Conservation (phyloP, 2,888 invertebrate species). For the Boloria euphrosyne region DNA sequence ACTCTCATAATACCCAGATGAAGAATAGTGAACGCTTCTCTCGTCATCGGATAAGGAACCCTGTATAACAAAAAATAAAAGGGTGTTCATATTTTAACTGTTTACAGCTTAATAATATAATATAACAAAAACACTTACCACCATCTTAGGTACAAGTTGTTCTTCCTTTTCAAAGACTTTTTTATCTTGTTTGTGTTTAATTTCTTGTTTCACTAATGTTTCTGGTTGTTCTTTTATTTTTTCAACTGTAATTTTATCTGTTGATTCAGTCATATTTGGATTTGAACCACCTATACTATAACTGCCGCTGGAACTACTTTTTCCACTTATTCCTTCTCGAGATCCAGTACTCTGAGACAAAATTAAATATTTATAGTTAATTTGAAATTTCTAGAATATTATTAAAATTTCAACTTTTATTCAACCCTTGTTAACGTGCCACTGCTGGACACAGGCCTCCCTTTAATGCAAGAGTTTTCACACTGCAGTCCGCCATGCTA, state of each 20-base stretch:
- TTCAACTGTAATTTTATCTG: slow-evolving; percentile 58
- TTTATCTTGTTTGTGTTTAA: slow-evolving; percentile 50
- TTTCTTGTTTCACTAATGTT: slow-evolving; percentile 47
- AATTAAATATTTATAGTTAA: slow-evolving; percentile 3
- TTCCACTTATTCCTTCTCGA: slow-evolving; percentile 70
- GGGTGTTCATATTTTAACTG: too few species aligned
- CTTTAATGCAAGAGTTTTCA: too few species aligned
- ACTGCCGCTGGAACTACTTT: slow-evolving; percentile 79
- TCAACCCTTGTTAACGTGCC: too few species aligned
- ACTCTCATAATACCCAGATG: slow-evolving; percentile 89
- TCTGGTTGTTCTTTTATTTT: slow-evolving; percentile 58
- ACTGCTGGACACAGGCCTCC: too few species aligned
- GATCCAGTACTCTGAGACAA: slow-evolving; percentile 28
- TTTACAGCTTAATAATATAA: background rate
- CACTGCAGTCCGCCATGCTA: too few species aligned
- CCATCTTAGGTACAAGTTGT: slow-evolving; percentile 70
- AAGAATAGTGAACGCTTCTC: slow-evolving; percentile 87
- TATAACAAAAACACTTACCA: slow-evolving; percentile 50
- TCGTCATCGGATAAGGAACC: slow-evolving; percentile 86
- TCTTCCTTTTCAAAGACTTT: slow-evolving; percentile 56
- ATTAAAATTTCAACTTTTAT: background rate
- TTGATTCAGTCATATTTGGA: slow-evolving; percentile 67
- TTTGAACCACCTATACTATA: slow-evolving; percentile 77
- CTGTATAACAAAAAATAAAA: slow-evolving; percentile 49
- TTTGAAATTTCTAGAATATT: background rate